Conservation (phyloP, 2,888 invertebrate species). For the Idaea biselata region DNA sequence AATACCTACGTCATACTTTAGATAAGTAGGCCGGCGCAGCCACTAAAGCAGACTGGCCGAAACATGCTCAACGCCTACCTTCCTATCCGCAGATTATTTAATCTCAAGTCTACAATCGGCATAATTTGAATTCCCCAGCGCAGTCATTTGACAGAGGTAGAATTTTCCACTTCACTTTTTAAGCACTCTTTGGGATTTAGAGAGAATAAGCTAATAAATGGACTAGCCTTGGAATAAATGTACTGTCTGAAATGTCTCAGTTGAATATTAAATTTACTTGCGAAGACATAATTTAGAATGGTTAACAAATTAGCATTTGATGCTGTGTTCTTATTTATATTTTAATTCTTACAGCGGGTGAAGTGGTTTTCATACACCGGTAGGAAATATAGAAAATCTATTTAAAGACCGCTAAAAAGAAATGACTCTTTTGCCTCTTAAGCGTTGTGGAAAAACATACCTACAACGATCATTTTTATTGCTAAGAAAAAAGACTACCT, state of each 20-base stretch:
- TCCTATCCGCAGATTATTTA: too few species aligned
- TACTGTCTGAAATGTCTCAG: not conserved
- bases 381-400: too few species aligned
- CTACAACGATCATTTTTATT: too few species aligned
- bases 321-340: not conserved
- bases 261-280: not conserved
- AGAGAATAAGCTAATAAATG: not conserved
- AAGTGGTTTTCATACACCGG: too few species aligned
- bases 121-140: not conserved
- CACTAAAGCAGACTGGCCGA: too few species aligned
- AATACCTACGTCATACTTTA: too few species aligned
- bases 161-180: constrained; percentile 1
- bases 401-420: too few species aligned
- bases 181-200: not conserved
- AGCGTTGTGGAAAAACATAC: too few species aligned
- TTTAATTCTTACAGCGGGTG: not conserved
- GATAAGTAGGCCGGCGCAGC: too few species aligned
- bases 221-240: not conserved
- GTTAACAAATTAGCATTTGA: not conserved
- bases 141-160: not conserved
- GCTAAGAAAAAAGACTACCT: too few species aligned
- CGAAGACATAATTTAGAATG: not conserved
- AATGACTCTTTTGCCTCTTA: too few species aligned
- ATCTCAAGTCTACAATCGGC: not conserved
- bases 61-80: too few species aligned